These are phyloP conservation scores for Rugalucina vietnamica DNA, from an alignment of 2,888 invertebrate species.

Conservation along the genomic window DNA sequence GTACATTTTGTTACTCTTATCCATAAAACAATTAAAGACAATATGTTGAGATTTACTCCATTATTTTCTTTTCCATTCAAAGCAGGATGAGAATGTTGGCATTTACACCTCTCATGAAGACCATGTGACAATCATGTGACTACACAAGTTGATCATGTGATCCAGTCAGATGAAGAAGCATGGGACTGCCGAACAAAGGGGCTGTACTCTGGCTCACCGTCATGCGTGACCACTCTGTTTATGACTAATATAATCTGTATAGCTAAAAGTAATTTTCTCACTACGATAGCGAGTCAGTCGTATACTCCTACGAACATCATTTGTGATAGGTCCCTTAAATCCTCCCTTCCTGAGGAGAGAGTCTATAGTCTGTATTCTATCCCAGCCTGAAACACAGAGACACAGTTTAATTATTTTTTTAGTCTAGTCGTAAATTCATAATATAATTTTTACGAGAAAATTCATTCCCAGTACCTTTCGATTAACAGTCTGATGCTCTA, in stretches of 20 bases:
- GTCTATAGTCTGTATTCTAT: constrained; percentile 99
- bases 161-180: constrained; percentile 20
- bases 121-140: constrained; percentile 11
- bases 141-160: constrained; percentile 37
- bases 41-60: too few relatives aligned
- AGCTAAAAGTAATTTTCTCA: constrained; percentile 90
- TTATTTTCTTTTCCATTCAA: too few relatives aligned
- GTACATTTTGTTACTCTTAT: too few relatives aligned
- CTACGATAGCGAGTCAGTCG: constrained; percentile 98
- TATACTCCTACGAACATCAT: constrained; percentile 90
- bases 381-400: constrained; percentile 92
- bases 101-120: too few relatives aligned
- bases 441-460: too few relatives aligned
- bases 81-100: too few relatives aligned
- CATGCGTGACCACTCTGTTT: constrained; percentile 80
- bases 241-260: constrained; percentile 81
- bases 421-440: too few relatives aligned
- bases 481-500: too few relatives aligned
- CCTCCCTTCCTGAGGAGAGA: constrained; percentile 98
- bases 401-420: too few relatives aligned
- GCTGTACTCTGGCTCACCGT: constrained; percentile 75
- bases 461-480: too few relatives aligned
- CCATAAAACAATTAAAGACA: too few relatives aligned
- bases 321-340: constrained; percentile 89
- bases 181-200: constrained; percentile 50